These are phyloP conservation scores for Ochlodes sylvanus DNA, from an alignment of 2,888 invertebrate species.

Conservation along the genomic window DNA sequence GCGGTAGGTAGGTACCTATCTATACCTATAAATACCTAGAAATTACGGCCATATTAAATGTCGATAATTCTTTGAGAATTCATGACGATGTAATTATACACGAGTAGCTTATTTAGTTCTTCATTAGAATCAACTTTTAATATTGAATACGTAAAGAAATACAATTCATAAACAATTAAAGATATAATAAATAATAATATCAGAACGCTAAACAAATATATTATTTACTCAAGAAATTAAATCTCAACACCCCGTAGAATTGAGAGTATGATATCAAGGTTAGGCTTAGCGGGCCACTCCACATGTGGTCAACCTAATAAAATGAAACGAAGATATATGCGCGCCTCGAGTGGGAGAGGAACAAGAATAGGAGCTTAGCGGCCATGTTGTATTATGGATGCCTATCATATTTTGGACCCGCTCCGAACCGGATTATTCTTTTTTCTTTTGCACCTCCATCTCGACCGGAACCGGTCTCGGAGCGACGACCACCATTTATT, in stretches of 20 bases:
- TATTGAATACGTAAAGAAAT: background rate
- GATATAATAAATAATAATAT: background rate
- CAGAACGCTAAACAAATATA: conserved; percentile 5
- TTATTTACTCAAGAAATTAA: conserved; percentile 14
- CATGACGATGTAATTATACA: too few species aligned
- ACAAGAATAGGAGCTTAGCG: conserved; percentile 78
- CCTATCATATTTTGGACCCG: conserved; percentile 85
- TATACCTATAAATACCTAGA: too few species aligned
- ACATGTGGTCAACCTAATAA: conserved; percentile 85
- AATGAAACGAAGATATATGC: conserved; percentile 70
- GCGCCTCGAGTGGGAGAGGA: conserved; percentile 61
- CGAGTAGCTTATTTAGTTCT: too few species aligned
- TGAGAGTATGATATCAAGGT: conserved; percentile 84
- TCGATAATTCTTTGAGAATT: too few species aligned
- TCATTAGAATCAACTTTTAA: background rate
- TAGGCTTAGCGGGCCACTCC: conserved; percentile 85
- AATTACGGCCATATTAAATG: too few species aligned
- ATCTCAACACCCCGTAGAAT: conserved; percentile 68
- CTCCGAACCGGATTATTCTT: conserved; percentile 82
- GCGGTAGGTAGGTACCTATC: too few species aligned
- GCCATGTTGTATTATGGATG: conserved; percentile 85
- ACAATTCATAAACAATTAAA: background rate
- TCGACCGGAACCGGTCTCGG: conserved; percentile 76
- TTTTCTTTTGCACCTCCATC: conserved; percentile 81
- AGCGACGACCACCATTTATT: conserved; percentile 83